phyloP scores from a whole-genome alignment of 2,888 invertebrate species.

The Rotaria macrura region DNA sequence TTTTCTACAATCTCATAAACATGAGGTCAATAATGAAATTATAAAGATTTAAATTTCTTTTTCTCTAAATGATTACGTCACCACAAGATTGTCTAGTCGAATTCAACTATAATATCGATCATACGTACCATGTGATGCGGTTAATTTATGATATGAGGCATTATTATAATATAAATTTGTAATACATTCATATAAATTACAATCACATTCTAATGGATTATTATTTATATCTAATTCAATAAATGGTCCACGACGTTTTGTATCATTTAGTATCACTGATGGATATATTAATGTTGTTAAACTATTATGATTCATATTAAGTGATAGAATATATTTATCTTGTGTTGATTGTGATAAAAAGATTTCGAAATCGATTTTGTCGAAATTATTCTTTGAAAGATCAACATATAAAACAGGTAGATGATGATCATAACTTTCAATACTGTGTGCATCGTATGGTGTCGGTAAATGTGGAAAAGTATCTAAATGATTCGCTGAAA shows the following conservation, averaged over 20 bases:
- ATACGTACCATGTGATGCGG: not conserved
- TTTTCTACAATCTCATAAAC: too few relatives aligned
- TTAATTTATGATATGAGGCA: not conserved
- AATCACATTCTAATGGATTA: not conserved
- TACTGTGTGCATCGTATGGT: not conserved
- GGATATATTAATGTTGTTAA: not conserved
- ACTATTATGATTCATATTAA: not conserved
- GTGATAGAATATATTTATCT: not conserved
- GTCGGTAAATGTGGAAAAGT: not conserved
- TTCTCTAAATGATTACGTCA: too few relatives aligned
- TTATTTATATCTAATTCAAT: not conserved
- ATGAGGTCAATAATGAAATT: too few relatives aligned
- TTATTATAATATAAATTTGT: not conserved
- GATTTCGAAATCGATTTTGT: not conserved
- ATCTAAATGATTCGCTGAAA: not conserved
- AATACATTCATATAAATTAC: not conserved
- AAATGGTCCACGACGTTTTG: not conserved
- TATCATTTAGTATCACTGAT: not conserved
- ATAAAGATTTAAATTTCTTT: too few relatives aligned
- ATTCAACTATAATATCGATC: too few relatives aligned
- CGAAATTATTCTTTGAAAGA: not conserved
- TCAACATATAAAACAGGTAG: conserved; percentile 8
- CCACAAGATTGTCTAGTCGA: too few relatives aligned
- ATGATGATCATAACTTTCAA: conserved; percentile 1
- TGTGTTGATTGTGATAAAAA: not conserved